Evolutionary conservation across 2,888 invertebrate genomes (phyloP).

Genomic region (Nebria brevicollis): DNA sequence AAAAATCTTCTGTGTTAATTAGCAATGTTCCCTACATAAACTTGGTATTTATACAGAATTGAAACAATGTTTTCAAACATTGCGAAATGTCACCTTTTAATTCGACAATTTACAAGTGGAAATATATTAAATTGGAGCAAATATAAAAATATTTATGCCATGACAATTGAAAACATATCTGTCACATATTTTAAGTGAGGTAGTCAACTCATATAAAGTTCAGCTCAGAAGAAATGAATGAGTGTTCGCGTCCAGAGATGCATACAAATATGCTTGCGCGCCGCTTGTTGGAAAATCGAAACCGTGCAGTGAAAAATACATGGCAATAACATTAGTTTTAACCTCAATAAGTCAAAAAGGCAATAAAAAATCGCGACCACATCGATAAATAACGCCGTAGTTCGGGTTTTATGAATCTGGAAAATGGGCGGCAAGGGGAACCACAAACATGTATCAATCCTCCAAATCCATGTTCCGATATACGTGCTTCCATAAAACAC

Average conservation of each 20-base stretch:
- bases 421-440: background rate
- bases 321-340: slow-evolving; percentile 46
- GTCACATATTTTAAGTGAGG: background rate
- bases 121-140: no score
- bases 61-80: no score
- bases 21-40: no score
- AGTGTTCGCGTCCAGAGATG: slow-evolving; percentile 23
- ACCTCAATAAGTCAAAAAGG: slow-evolving; percentile 47
- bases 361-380: slow-evolving; percentile 46
- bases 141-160: no score
- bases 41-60: no score
- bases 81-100: no score
- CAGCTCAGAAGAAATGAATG: background rate
- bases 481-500: slow-evolving; percentile 4
- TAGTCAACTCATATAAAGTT: background rate
- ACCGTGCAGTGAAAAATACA: slow-evolving; percentile 41
- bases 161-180: background rate
- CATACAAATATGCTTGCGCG: slow-evolving; percentile 33
- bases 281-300: background rate
- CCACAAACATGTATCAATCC: slow-evolving; percentile 25
- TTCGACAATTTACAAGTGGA: no score
- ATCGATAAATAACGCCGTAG: slow-evolving; percentile 41
- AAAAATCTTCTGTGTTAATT: no score
- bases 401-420: slow-evolving; percentile 13
- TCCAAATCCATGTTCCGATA: slow-evolving; percentile 16